A percentile compares a stretch with the other conserved stretches of the same genome.
Evolutionary conservation across 2,888 invertebrate genomes (phyloP).

Genomic region (Trimorus sp.): DNA sequence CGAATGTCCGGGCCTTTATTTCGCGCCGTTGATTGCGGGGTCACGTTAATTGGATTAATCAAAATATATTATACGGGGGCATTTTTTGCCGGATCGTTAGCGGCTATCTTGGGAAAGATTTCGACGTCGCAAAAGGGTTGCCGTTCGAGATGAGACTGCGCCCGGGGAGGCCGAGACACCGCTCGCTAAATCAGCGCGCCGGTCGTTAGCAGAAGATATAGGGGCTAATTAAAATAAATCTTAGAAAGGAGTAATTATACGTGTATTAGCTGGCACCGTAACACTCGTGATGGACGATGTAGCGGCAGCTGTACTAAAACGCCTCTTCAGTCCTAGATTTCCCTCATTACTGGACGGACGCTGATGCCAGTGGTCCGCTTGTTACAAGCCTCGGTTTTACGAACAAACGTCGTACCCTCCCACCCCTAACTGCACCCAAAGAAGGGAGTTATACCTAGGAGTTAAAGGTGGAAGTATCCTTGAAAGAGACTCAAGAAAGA

Average conservation of each 20-base stretch:
- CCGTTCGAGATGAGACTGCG: constrained; percentile 57
- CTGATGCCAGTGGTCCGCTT: constrained; percentile 68
- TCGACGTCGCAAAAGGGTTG: constrained; percentile 65
- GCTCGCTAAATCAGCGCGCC: constrained; percentile 76
- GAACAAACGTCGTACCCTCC: too few relatives aligned
- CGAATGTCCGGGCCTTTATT: constrained; percentile 14
- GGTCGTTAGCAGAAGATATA: constrained; percentile 81
- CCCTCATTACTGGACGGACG: constrained; percentile 79
- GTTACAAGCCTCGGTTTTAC: constrained; percentile 50
- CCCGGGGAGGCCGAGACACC: constrained; percentile 71
- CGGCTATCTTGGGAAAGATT: constrained; percentile 67
- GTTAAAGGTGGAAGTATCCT: too few relatives aligned
- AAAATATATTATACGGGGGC: constrained; percentile 55
- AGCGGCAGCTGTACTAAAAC: constrained; percentile 81
- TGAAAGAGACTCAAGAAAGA: too few relatives aligned
- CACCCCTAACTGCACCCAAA: too few relatives aligned
- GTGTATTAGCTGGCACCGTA: constrained; percentile 80
- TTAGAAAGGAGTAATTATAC: constrained; percentile 82
- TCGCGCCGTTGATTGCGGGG: constrained; percentile 43
- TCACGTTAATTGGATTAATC: constrained; percentile 62
- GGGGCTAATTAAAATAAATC: constrained; percentile 82
- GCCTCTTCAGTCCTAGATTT: constrained; percentile 82
- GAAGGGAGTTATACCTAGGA: too few relatives aligned
- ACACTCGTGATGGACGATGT: constrained; percentile 79
- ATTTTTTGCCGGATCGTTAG: constrained; percentile 64